phyloP scores from a whole-genome alignment of 2,888 invertebrate species.

The Carpatolechia fugitivella region DNA sequence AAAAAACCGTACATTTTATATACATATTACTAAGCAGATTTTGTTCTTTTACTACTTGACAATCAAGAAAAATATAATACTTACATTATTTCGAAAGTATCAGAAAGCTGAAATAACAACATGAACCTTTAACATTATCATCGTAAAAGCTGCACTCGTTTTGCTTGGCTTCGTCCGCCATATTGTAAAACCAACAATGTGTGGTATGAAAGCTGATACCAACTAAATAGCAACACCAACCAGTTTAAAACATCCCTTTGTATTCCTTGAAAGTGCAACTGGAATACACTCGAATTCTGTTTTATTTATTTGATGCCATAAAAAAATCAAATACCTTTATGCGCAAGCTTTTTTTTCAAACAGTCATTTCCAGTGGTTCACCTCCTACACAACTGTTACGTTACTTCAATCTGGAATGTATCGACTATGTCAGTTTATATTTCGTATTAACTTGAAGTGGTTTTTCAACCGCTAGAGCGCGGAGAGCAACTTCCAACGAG shows the following conservation, averaged over 20 bases:
- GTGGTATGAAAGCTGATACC: constrained; percentile 17
- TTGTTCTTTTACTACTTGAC: no score
- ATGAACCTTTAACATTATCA: constrained; percentile 2
- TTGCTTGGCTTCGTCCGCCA: neutral
- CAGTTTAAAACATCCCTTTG: neutral
- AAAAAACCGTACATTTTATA: no score
- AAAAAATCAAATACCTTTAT: no score
- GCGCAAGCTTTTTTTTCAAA: no score
- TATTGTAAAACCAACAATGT: constrained; percentile 12
- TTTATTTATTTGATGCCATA: no score
- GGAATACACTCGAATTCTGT: no score
- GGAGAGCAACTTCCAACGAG: constrained; percentile 7
- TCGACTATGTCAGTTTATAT: neutral
- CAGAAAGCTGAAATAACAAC: neutral
- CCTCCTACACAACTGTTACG: neutral
- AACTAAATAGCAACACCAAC: neutral
- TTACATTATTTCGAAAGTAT: no score
- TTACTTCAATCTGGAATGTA: neutral
- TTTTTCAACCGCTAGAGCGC: neutral
- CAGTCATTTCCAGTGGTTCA: no score
- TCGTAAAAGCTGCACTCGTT: neutral
- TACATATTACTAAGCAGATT: no score
- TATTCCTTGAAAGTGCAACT: no score
- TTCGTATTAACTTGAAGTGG: neutral
- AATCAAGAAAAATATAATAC: no score